A percentile compares a stretch with the other conserved stretches of the same genome.
Evolutionary conservation across 1,140 invertebrate species (phyloP).

Genomic region (Orchesella cincta): DNA sequence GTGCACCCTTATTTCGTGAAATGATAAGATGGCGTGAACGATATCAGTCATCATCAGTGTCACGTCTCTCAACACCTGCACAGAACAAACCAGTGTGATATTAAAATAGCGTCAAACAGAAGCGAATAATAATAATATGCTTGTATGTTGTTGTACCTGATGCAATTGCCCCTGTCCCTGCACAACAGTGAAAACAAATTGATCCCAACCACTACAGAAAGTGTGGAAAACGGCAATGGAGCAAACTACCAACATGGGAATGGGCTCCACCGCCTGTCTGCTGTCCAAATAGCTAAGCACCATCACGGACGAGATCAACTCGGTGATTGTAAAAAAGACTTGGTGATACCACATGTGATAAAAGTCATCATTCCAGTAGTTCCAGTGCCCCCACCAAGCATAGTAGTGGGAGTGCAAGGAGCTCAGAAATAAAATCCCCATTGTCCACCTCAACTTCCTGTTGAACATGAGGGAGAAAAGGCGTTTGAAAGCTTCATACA

Average conservation of each 20-base stretch:
- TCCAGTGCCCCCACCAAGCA: constrained; percentile 79
- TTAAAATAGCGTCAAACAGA: neutral
- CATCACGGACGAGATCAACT: constrained; percentile 69
- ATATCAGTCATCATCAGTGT: constrained; percentile 44
- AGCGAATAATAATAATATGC: neutral
- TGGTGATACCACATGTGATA: constrained; percentile 77
- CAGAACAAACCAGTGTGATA: constrained; percentile 8
- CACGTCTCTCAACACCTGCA: constrained; percentile 43
- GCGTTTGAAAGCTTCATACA: constrained; percentile 73
- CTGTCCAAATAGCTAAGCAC: constrained; percentile 59
- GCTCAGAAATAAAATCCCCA: constrained; percentile 70
- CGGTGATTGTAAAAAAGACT: constrained; percentile 71
- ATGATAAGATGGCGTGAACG: constrained; percentile 30
- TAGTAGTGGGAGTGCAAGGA: constrained; percentile 80
- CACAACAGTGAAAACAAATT: constrained; percentile 74
- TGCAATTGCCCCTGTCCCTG: constrained; percentile 69
- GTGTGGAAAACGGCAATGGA: constrained; percentile 72
- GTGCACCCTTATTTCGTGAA: constrained; percentile 39
- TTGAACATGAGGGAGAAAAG: constrained; percentile 63
- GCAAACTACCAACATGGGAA: constrained; percentile 66
- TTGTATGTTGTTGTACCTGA: constrained; percentile 36
- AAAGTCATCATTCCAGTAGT: constrained; percentile 79
- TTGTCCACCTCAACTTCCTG: constrained; percentile 64
- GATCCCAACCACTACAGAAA: constrained; percentile 71
- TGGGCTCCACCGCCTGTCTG: constrained; percentile 63